phyloP scores from a whole-genome alignment of 2,797 vertebrate genomes.

The Clarias laeviceps region DNA sequence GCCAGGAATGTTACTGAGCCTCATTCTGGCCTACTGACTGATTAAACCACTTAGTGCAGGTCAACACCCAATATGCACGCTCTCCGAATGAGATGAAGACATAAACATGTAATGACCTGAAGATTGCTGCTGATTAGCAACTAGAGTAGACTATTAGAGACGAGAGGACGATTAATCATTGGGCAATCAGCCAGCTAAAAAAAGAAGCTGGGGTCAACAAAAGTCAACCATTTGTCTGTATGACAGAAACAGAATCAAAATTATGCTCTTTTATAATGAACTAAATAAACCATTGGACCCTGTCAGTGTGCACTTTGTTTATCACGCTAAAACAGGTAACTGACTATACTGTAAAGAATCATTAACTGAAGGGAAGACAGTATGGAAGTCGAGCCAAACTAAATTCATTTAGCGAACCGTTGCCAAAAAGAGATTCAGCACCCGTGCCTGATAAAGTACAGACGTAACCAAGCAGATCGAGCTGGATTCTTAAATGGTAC shows the following conservation, averaged over 20 bases:
- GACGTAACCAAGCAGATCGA: not conserved
- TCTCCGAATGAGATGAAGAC: not conserved
- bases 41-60: not conserved
- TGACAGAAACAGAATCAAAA: not conserved
- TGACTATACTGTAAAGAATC: not conserved
- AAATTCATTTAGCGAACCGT: not conserved
- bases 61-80: not conserved
- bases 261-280: not conserved
- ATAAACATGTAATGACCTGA: not conserved
- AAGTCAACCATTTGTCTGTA: not conserved
- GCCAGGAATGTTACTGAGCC: constrained; percentile 13
- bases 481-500: not conserved
- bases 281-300: too few species aligned
- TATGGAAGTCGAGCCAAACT: not conserved
- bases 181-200: not conserved
- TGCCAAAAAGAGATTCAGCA: not conserved
- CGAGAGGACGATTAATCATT: not conserved
- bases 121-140: not conserved
- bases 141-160: not conserved
- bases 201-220: not conserved
- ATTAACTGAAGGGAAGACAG: not conserved
- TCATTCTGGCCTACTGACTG: not conserved
- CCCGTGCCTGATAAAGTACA: not conserved
- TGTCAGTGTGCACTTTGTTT: not conserved
- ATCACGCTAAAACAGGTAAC: not conserved